Evolutionary conservation across 2,797 vertebrate genomes (phyloP), one percentile per base, ranked within the genome.

Genomic region (Oreortyx pictus): DNA sequence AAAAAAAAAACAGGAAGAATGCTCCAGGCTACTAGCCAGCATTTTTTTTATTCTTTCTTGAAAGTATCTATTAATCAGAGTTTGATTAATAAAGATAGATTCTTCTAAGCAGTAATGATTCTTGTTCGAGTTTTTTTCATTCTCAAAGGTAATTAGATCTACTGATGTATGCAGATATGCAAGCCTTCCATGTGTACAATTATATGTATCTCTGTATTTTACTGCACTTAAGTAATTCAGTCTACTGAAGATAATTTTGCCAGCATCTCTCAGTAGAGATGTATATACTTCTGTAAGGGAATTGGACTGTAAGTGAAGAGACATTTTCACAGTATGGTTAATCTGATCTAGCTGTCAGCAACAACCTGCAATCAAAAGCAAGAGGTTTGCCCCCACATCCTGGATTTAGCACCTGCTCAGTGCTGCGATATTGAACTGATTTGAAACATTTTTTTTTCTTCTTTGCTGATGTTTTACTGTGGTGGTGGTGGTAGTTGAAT

Each of bases 51-150:
- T 52, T 41, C 43, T 83, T 83, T 86, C 64, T 60, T 88, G 31
- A 86, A 19, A 27, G 14, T 33, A 50, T 71, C 50, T 72, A 24
- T 66, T 82, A 14, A 64, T 79, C 60, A 90, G 64, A 46, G 9
- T 52, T 33, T 86, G 22, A 73, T 88, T 89, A 92, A 85, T 65
- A 90, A 70, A 90, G 24, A 56, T 20, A 37, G 22, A 25, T 56
- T 86, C 17, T 81, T 14, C 47, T 52, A 56, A 77, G 37, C 37
- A 57, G 15, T 14, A 76, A n/a, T 35, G 67, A 71, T 65, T 23
- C 39, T 91, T 78, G 29, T 52, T 88, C 74, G 49, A 6, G 5
- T 52, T 83, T 68, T 75, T 75, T 75, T 15, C 7, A 8, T 54
- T 86, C 74, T 83, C 61, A 84, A 18, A 66, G 11, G 33, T 29